A percentile compares a stretch with the other conserved stretches of the same genome.
Conservation (phyloP, 2,888 invertebrate genomes). For the Pristionchus arcanus region DNA sequence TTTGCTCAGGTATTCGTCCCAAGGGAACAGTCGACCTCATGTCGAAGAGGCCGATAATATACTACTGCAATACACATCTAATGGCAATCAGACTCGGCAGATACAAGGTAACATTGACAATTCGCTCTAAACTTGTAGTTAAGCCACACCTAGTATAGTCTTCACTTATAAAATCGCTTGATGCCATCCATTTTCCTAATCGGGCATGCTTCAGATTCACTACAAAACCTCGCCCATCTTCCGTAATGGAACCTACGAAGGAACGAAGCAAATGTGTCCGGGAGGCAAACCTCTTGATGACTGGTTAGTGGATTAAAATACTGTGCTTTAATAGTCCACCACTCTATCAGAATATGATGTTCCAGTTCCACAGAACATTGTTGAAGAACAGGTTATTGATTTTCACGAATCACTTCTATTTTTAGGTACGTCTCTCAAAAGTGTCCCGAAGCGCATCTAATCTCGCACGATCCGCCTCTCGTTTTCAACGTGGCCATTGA, state of each 20-base stretch:
- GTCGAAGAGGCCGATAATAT: constrained; percentile 80
- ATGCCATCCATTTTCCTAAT: too few relatives aligned
- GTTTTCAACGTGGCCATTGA: constrained; percentile 81
- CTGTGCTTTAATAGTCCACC: too few relatives aligned
- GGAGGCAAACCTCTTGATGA: constrained; percentile 77
- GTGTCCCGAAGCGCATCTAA: constrained; percentile 76
- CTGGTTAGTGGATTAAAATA: constrained; percentile 76
- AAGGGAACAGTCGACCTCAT: too few relatives aligned
- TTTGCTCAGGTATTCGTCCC: too few relatives aligned
- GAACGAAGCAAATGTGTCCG: constrained; percentile 72
- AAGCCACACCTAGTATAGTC: too few relatives aligned
- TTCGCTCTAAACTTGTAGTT: background rate
- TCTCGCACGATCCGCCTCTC: constrained; percentile 80
- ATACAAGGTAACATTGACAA: constrained; percentile 80
- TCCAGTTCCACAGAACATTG: too few relatives aligned
- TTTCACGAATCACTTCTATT: too few relatives aligned
- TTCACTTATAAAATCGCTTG: too few relatives aligned
- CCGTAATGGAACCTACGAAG: constrained; percentile 71
- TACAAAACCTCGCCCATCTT: constrained; percentile 78
- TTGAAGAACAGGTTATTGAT: too few relatives aligned
- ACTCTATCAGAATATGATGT: too few relatives aligned
- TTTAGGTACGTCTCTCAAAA: constrained; percentile 75
- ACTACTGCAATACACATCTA: constrained; percentile 82
- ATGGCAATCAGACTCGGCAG: constrained; percentile 82
- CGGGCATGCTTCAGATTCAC: constrained; percentile 64